Conservation (phyloP, 2,797 vertebrate genomes). For the Hyperoplus immaculatus region DNA sequence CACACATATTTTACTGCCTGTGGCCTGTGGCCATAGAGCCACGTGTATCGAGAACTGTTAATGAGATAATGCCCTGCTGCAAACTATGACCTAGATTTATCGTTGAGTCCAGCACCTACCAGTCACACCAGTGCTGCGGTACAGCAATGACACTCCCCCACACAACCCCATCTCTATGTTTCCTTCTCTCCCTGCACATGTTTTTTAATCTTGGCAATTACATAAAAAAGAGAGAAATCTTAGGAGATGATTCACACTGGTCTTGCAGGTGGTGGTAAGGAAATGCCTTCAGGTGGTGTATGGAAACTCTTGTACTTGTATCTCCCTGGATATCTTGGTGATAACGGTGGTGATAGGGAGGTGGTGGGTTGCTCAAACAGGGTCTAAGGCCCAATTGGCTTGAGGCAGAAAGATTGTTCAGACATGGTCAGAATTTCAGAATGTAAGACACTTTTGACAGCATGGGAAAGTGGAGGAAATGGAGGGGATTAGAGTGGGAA, state of each 20-base stretch:
- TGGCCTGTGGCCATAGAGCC: slow-evolving; percentile 17
- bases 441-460: neutral
- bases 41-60: slow-evolving; percentile 50
- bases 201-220: neutral
- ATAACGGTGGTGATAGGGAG: neutral
- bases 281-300: neutral
- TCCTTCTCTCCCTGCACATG: slow-evolving; percentile 8
- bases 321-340: neutral
- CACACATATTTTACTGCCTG: slow-evolving; percentile 11
- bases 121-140: slow-evolving; percentile 55
- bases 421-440: neutral
- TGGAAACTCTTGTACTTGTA: neutral
- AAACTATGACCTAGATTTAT: slow-evolving; percentile 81
- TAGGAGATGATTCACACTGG: neutral
- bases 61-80: slow-evolving; percentile 68
- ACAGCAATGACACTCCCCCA: slow-evolving; percentile 41
- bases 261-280: too few relatives aligned
- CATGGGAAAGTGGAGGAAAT: neutral
- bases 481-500: neutral
- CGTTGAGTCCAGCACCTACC: slow-evolving; percentile 63
- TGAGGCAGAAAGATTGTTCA: neutral
- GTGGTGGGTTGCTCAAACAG: neutral
- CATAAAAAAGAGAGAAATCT: neutral
- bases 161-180: slow-evolving; percentile 2
- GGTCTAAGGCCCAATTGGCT: neutral